Percentiles rank a stretch among this genome's conserved stretches.
Evolutionary conservation across 2,888 invertebrate species (phyloP).

Genomic region (Ectemnius continuus): DNA sequence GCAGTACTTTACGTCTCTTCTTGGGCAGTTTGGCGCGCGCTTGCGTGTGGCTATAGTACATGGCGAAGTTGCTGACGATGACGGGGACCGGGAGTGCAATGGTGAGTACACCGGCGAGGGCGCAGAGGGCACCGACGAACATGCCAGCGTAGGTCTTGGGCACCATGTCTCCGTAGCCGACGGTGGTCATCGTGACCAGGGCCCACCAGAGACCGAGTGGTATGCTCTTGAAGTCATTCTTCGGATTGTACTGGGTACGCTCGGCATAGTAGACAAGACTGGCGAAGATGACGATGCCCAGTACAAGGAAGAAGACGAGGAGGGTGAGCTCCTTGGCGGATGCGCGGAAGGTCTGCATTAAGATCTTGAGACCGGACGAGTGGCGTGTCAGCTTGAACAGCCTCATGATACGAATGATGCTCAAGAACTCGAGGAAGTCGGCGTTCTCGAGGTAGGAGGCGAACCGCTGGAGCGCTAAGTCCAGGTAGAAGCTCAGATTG

Average conservation of each 20-base stretch:
- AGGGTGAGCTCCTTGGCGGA: constrained; percentile 97
- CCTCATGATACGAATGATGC: constrained; percentile 98
- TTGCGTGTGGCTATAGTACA: constrained; percentile 97
- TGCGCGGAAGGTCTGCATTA: constrained; percentile 98
- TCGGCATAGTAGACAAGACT: constrained; percentile 99
- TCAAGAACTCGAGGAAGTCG: constrained; percentile 97
- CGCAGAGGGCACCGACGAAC: constrained; percentile 99
- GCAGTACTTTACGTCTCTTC: constrained; percentile 96
- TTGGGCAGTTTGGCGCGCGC: constrained; percentile 99
- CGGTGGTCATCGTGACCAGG: constrained; percentile 98
- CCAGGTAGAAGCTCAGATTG: constrained; percentile 98
- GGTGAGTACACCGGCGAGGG: constrained; percentile 98
- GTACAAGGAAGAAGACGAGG: constrained; percentile 97
- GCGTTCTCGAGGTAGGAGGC: constrained; percentile 95
- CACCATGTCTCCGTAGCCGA: constrained; percentile 99
- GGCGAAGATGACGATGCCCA: constrained; percentile 97
- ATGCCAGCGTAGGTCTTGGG: constrained; percentile 99
- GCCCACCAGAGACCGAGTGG: constrained; percentile 99
- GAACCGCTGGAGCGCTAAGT: constrained; percentile 92
- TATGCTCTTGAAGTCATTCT: constrained; percentile 99
- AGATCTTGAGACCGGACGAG: constrained; percentile 97
- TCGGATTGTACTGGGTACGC: constrained; percentile 95
- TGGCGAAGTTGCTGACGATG: constrained; percentile 99
- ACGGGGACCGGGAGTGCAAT: constrained; percentile 99
- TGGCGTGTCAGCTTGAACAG: constrained; percentile 98